Conservation (phyloP, 1,140 invertebrate genomes). For the Acyrthosiphon pisum region DNA sequence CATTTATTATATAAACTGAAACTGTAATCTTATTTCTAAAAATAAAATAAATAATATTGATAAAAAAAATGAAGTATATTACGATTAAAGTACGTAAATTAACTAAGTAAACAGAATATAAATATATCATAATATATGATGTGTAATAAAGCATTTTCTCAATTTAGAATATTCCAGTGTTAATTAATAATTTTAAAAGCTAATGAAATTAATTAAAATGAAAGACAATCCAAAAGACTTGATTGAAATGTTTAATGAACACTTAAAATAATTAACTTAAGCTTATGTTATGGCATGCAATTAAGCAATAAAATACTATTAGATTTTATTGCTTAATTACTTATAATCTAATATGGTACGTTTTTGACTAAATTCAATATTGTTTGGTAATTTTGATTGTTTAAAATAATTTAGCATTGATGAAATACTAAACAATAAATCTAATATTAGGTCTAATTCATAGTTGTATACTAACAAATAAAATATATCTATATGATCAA, state of each 20-base stretch:
- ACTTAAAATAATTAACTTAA: neutral
- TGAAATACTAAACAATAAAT: neutral
- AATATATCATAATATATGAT: neutral
- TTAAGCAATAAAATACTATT: neutral
- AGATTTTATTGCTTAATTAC: neutral
- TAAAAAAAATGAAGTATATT: neutral
- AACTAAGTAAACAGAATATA: neutral
- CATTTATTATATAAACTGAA: conserved; percentile 11
- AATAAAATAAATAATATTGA: neutral
- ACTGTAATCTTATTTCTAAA: neutral
- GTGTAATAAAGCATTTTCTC: neutral
- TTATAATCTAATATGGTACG: conserved; percentile 22
- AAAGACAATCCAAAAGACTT: neutral
- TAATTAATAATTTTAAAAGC: neutral
- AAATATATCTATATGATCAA: neutral
- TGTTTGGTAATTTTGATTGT: conserved; percentile 45
- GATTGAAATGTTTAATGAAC: neutral
- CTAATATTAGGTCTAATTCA: neutral
- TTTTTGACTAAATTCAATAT: conserved; percentile 41
- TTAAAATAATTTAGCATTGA: neutral
- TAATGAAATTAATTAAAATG: neutral
- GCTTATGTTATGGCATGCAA: conserved; percentile 12
- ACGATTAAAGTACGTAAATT: neutral
- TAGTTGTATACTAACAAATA: neutral
- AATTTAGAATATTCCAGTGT: neutral